Evolutionary conservation across 2,888 invertebrate genomes (phyloP).

Genomic region (Cheilosia urbana): DNA sequence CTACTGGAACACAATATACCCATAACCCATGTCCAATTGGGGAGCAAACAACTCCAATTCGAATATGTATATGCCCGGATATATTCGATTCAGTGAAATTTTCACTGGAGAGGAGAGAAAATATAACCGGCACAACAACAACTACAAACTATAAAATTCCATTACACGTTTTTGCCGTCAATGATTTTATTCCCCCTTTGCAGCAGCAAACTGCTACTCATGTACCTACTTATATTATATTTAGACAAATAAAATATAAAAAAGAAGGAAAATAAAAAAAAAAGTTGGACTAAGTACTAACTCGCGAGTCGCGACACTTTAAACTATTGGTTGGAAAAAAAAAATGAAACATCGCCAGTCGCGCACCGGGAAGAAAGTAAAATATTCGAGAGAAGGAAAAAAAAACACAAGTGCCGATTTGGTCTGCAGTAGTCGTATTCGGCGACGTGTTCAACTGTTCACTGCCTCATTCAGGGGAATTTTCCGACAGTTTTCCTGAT

Average conservation of each 20-base stretch:
- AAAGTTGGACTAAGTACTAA: conserved; percentile 44
- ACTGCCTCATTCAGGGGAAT: conserved; percentile 5
- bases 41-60: conserved; percentile 24
- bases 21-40: neutral
- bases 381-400: conserved; percentile 44
- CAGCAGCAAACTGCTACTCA: conserved; percentile 11
- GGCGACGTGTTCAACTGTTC: conserved; percentile 58
- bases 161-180: conserved; percentile 65
- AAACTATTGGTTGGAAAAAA: conserved; percentile 13
- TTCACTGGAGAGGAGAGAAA: conserved; percentile 25
- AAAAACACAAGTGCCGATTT: conserved; percentile 54
- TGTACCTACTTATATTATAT: conserved; percentile 52
- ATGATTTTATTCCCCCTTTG: conserved; percentile 20
- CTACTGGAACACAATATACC: neutral
- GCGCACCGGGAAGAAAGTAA: conserved; percentile 41
- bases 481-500: conserved; percentile 23
- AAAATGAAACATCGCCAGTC: conserved; percentile 35
- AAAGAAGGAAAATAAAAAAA: neutral
- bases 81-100: conserved; percentile 28
- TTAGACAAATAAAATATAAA: conserved; percentile 49
- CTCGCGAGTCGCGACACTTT: conserved; percentile 53
- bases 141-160: conserved; percentile 62
- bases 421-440: conserved; percentile 40
- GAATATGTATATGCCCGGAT: conserved; percentile 15
- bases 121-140: conserved; percentile 65